These are phyloP conservation scores for Malaclemys terrapin DNA, from an alignment of 2,113 vertebrate species.

Conservation along the genomic window DNA sequence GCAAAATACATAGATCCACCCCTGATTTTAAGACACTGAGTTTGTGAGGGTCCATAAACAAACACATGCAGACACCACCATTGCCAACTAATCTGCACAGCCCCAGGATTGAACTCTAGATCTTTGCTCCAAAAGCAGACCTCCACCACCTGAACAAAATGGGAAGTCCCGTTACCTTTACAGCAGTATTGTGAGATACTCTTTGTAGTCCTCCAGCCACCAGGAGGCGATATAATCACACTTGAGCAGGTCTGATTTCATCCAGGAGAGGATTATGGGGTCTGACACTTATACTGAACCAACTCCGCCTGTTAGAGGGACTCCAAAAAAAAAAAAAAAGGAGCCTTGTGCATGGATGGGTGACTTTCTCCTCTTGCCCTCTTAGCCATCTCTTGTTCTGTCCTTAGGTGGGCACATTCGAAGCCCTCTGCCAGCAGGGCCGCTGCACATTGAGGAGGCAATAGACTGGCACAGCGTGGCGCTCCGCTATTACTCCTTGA, in stretches of 20 bases:
- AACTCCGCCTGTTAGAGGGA: neutral
- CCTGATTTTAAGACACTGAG: neutral
- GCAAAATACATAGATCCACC: too few species aligned
- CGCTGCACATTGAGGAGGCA: constrained; percentile 11
- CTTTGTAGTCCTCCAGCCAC: neutral
- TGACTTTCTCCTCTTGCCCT: neutral
- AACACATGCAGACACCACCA: fast-evolving
- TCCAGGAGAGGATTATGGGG: fast-evolving
- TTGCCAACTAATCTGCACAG: neutral
- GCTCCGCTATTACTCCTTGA: constrained; percentile 32
- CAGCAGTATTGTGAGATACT: fast-evolving
- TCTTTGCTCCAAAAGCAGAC: neutral
- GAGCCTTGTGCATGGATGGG: neutral
- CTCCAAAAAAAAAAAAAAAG: neutral
- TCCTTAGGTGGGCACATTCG: constrained; percentile 2
- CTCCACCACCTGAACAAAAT: neutral
- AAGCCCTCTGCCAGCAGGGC: neutral
- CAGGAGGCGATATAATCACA: neutral
- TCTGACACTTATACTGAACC: neutral
- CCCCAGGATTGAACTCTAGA: neutral
- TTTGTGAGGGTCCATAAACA: neutral
- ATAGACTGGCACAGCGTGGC: constrained; percentile 35
- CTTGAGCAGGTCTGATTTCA: neutral
- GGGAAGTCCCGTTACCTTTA: neutral
- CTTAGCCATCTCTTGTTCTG: neutral